Percentiles rank a stretch among this genome's conserved stretches.
phyloP scores from a whole-genome alignment of 2,113 vertebrate species.

The Xiphias gladius region DNA sequence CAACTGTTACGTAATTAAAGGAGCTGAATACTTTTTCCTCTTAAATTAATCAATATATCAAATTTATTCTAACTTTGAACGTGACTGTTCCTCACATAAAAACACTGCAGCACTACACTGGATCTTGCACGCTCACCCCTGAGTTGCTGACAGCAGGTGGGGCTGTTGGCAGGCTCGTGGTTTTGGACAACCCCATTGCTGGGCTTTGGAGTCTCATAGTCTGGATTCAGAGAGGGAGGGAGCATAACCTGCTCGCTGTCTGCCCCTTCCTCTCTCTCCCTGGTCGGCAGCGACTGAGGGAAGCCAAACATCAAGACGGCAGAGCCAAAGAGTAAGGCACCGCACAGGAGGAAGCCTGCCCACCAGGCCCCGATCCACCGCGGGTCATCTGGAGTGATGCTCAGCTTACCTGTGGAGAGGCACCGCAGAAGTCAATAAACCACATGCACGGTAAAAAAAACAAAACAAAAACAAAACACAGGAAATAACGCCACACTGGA shows the following conservation, averaged over 20 bases:
- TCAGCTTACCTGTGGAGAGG: constrained; percentile 86
- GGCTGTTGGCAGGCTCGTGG: constrained; percentile 84
- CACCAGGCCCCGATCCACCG: constrained; percentile 99
- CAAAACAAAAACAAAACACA: background rate
- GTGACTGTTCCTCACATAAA: background rate
- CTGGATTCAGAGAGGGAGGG: constrained; percentile 80
- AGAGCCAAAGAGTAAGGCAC: constrained; percentile 98
- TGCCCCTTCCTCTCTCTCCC: constrained; percentile 78
- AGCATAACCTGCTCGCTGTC: constrained; percentile 97
- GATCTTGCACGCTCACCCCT: constrained; percentile 85
- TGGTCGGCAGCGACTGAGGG: constrained; percentile 90
- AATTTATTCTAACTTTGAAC: background rate
- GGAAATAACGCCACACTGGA: background rate
- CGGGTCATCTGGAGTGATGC: constrained; percentile 95
- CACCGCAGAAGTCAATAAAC: background rate
- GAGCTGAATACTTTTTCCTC: background rate
- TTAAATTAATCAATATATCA: background rate
- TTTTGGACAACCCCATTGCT: constrained; percentile 89
- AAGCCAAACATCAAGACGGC: constrained; percentile 98
- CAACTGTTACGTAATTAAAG: background rate
- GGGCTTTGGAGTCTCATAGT: constrained; percentile 89
- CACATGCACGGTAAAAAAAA: too few relatives aligned
- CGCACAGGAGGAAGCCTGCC: constrained; percentile 97
- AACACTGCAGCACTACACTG: background rate
- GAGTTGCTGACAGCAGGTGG: constrained; percentile 95